phyloP scores from a whole-genome alignment of 2,888 invertebrate species.

The Thyatira batis region DNA sequence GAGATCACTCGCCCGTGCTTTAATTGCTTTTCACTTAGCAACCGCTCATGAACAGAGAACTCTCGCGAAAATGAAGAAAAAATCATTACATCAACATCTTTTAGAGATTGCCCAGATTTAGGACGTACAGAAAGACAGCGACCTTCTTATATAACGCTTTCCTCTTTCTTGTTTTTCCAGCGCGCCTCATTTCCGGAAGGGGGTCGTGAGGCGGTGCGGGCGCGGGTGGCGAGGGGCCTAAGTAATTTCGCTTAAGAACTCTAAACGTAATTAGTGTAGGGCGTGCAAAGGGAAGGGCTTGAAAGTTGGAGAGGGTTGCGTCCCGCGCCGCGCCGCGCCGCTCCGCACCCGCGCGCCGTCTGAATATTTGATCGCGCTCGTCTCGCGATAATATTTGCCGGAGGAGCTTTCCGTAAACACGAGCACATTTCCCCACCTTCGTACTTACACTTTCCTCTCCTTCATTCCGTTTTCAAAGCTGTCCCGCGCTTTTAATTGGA shows the following conservation, averaged over 20 bases:
- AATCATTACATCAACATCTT: conserved; percentile 82
- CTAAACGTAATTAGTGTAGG: conserved; percentile 87
- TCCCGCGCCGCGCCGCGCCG: conserved; percentile 65
- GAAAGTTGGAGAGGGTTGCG: conserved; percentile 84
- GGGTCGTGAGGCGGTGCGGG: conserved; percentile 63
- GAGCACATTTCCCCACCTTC: conserved; percentile 73
- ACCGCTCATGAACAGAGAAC: conserved; percentile 80
- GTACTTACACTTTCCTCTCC: conserved; percentile 72
- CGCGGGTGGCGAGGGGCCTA: conserved; percentile 82
- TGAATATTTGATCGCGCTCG: conserved; percentile 81
- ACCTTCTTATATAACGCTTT: conserved; percentile 77
- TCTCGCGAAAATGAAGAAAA: conserved; percentile 79
- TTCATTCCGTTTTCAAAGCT: conserved; percentile 73
- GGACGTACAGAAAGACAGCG: conserved; percentile 73
- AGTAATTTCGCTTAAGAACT: conserved; percentile 87
- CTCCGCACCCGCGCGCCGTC: conserved; percentile 69
- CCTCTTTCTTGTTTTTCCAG: conserved; percentile 80
- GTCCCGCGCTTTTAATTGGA: conserved; percentile 79
- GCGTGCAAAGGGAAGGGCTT: conserved; percentile 84
- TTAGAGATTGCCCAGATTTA: conserved; percentile 81
- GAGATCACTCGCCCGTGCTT: conserved; percentile 83
- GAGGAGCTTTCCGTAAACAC: conserved; percentile 81
- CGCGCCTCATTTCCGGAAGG: conserved; percentile 80
- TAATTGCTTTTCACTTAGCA: conserved; percentile 83
- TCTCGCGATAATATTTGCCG: conserved; percentile 81